These are phyloP conservation scores for Hippocampus kuda DNA, from an alignment of 2,797 vertebrate species.

Conservation along the genomic window DNA sequence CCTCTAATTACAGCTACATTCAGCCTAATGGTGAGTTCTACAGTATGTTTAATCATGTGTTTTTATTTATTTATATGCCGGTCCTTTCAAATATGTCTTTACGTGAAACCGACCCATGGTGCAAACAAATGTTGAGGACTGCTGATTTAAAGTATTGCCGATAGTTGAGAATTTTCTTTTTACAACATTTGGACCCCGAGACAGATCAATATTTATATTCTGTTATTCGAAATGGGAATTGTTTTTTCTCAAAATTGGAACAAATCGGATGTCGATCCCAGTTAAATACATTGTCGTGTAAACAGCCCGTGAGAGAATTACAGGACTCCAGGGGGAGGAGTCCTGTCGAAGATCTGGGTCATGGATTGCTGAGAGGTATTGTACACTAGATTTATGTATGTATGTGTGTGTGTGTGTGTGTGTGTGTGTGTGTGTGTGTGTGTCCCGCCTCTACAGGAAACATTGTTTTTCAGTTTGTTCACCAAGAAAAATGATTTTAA, in stretches of 20 bases:
- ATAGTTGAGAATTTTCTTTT: not conserved
- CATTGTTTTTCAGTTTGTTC: not conserved
- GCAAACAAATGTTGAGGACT: too few relatives aligned
- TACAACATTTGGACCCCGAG: not conserved
- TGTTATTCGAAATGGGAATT: not conserved
- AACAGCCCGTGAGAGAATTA: constrained; percentile 22
- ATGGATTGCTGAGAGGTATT: constrained; percentile 61
- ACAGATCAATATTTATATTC: not conserved
- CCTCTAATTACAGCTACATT: too few relatives aligned
- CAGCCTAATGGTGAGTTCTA: too few relatives aligned
- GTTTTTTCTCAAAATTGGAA: not conserved
- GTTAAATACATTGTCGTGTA: constrained; percentile 41
- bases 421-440: not conserved
- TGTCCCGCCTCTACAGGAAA: not conserved
- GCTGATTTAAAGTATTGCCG: too few relatives aligned
- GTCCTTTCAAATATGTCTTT: too few relatives aligned
- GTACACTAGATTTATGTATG: constrained; percentile 28
- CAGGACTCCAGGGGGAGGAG: constrained; percentile 49
- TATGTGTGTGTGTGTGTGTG: not conserved
- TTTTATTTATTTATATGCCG: too few relatives aligned
- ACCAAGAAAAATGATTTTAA: not conserved
- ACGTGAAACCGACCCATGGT: too few relatives aligned
- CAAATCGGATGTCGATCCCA: constrained; percentile 17
- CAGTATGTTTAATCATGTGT: too few relatives aligned
- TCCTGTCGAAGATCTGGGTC: constrained; percentile 60